These are phyloP conservation scores for Sphecodes monilicornis DNA, from an alignment of 2,888 invertebrate genomes.

Conservation along the genomic window DNA sequence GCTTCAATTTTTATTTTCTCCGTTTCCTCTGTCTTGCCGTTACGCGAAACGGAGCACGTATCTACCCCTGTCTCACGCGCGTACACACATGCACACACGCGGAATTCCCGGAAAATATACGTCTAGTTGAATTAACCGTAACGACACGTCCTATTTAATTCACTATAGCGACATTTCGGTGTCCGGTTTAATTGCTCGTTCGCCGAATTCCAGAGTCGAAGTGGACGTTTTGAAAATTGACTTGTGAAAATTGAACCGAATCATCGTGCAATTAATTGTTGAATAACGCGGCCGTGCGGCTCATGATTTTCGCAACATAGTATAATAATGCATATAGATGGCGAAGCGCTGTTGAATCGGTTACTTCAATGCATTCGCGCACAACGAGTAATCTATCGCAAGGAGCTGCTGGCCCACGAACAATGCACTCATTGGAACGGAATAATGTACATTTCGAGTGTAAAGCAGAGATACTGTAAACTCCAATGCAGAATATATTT, in stretches of 20 bases:
- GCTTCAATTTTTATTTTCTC: not conserved
- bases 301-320: constrained; percentile 19
- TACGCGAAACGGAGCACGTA: not conserved
- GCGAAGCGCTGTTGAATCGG: constrained; percentile 37
- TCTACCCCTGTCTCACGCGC: not conserved
- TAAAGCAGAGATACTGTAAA: constrained; percentile 52
- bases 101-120: not conserved
- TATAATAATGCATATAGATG: constrained; percentile 10
- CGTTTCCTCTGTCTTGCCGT: not conserved
- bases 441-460: constrained; percentile 54
- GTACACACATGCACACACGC: not conserved
- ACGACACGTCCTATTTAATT: not conserved
- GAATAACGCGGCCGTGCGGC: not conserved
- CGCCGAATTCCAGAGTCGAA: not conserved
- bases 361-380: constrained; percentile 40
- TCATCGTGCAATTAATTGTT: constrained; percentile 21
- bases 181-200: not conserved
- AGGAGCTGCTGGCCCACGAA: constrained; percentile 34
- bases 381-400: constrained; percentile 34
- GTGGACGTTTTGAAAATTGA: constrained; percentile 5
- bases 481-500: constrained; percentile 34
- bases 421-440: constrained; percentile 42
- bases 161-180: not conserved
- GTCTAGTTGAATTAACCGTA: not conserved
- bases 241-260: not conserved